These are phyloP conservation scores for Vicugna pacos DNA, from an alignment of 2,113 vertebrate species.

Conservation along the genomic window DNA sequence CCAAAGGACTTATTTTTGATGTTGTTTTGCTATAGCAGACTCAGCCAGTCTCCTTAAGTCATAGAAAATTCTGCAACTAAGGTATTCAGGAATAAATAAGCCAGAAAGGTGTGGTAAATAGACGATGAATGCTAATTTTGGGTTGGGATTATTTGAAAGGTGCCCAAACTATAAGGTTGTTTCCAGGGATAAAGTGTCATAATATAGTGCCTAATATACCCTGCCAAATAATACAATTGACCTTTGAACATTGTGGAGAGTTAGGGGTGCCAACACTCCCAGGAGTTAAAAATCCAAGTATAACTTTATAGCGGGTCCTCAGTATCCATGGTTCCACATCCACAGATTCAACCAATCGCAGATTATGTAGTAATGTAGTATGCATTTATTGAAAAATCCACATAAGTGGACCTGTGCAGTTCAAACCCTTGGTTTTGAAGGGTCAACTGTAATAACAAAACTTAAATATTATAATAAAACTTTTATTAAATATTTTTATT, in stretches of 20 bases:
- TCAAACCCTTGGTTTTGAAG: not conserved
- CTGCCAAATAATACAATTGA: not conserved
- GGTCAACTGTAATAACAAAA: conserved; percentile 14
- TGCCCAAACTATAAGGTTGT: not conserved
- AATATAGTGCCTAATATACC: not conserved
- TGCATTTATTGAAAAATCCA: not conserved
- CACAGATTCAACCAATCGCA: not conserved
- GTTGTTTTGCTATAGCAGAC: conserved; percentile 1
- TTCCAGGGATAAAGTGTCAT: conserved; percentile 50
- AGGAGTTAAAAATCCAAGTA: not conserved
- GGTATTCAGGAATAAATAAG: conserved; percentile 41
- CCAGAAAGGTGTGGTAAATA: conserved; percentile 2
- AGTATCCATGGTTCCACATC: not conserved
- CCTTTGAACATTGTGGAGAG: not conserved
- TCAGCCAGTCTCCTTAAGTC: not conserved
- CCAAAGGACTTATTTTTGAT: conserved; percentile 31
- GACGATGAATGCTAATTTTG: conserved; percentile 47
- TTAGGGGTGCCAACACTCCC: not conserved
- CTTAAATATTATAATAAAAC: not conserved
- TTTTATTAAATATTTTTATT: conserved; percentile 46
- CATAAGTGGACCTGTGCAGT: not conserved
- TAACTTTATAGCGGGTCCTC: not conserved
- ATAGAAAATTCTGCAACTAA: conserved; percentile 18
- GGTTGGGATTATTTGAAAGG: conserved; percentile 29
- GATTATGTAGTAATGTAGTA: not conserved